Evolutionary conservation across 2,797 vertebrate genomes (phyloP), one percentile per base, ranked within the genome.

Genomic region (Gambusia yucatana): DNA sequence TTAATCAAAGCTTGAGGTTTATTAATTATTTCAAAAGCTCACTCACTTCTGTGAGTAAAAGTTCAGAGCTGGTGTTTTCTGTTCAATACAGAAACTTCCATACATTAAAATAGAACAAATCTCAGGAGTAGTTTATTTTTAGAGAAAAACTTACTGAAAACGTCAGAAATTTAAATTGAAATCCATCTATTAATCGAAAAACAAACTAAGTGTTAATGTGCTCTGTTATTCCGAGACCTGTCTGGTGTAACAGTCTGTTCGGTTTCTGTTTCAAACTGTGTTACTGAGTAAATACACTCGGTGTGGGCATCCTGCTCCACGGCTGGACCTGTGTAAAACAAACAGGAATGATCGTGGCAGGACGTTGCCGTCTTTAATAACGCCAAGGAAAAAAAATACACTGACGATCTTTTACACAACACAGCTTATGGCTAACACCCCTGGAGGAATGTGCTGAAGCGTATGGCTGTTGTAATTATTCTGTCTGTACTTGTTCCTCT

Each of bases 401-500:
- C 33, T 3, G 1, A 33, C 17, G 4, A 22, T 20, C n/a, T 14
- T 43, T 61, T 33, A n/a, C 33, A 43, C 25, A 36, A 78, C 73
- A 39, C 6, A 61, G 72, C 77, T 44, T 47, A 25, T 0, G 0
- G 59, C 25, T 44, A 22, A 70, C 11, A 43, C 13, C 16, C 16
- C 2, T 50, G 39, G 70, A 84, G 82, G 76, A 87, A 87, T 85
- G 79, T 25, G 17, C 0, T 69, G 50, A 1, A 0, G 20, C 2
- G 4, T 33, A 11, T n/a, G 6, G 14, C 44, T 57, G 46, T 1
- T 25, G 43, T 39, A 63, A 73, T 73, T 14, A 77, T 17, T 76
- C 76, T 75, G 84, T 73, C 82, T 30, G 44, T 76, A 85, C 87
- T 83, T 83, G 85, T 39, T 84, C 39, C 43, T 76, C 36, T 39